These are phyloP conservation scores for Odontamblyopus rebecca DNA, from an alignment of 2,797 vertebrate species.

Conservation along the genomic window DNA sequence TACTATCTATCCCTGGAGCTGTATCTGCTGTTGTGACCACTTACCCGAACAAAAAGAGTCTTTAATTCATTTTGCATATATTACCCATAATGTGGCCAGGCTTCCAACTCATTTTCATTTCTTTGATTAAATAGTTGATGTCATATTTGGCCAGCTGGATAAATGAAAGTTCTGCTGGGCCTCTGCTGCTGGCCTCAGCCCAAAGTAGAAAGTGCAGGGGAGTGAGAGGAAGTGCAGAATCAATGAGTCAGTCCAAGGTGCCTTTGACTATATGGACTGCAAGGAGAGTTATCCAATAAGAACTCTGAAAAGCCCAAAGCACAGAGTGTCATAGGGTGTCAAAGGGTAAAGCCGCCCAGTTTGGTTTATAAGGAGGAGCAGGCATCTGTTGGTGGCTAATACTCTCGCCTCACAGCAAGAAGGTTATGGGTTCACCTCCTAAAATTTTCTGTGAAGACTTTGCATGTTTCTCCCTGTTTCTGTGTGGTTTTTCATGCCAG, in stretches of 20 bases:
- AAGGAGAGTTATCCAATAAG: too few relatives aligned
- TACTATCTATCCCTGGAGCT: constrained; percentile 2
- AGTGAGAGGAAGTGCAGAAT: background rate
- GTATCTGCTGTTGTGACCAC: background rate
- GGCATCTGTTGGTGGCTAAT: too few relatives aligned
- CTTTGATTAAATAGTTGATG: constrained; percentile 4
- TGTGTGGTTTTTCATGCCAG: too few relatives aligned
- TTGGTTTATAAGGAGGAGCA: too few relatives aligned
- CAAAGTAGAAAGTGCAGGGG: constrained; percentile 9
- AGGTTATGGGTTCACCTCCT: too few relatives aligned
- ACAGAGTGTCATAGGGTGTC: too few relatives aligned
- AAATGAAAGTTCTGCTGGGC: background rate
- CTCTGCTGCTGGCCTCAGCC: constrained; percentile 3
- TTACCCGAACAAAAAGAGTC: background rate
- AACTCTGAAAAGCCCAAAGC: too few relatives aligned
- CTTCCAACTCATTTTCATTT: constrained; percentile 3
- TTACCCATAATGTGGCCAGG: background rate
- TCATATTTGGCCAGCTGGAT: constrained; percentile 4
- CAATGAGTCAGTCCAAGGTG: constrained; percentile 14
- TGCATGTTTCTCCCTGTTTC: too few relatives aligned
- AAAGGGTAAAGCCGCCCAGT: too few relatives aligned
- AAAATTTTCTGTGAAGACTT: too few relatives aligned
- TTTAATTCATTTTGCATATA: constrained; percentile 16
- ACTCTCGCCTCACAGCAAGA: too few relatives aligned
- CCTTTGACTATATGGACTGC: constrained; percentile 2